phyloP scores from a whole-genome alignment of 2,797 vertebrate species.

The Diceros bicornis region DNA sequence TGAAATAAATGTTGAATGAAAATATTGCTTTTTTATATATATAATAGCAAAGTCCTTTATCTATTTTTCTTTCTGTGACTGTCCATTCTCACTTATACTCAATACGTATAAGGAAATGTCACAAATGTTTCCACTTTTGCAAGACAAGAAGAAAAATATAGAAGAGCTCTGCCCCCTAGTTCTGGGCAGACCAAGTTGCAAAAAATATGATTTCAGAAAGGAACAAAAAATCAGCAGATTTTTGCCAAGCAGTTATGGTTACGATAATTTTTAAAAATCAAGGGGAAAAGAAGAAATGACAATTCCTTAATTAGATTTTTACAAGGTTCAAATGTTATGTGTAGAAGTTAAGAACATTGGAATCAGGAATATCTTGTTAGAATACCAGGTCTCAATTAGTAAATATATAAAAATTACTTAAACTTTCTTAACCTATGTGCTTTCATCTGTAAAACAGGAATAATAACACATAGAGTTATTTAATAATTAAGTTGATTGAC shows the following conservation, averaged over 20 bases:
- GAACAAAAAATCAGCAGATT: not conserved
- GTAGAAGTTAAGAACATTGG: not conserved
- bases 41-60: not conserved
- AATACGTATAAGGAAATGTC: not conserved
- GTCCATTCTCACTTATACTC: not conserved
- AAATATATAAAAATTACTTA: not conserved
- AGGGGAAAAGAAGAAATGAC: not conserved
- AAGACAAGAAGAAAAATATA: not conserved
- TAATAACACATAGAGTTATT: not conserved
- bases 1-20: not conserved
- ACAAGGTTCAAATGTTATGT: not conserved
- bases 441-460: not conserved
- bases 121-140: not conserved
- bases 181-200: not conserved
- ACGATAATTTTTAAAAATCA: not conserved
- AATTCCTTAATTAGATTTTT: not conserved
- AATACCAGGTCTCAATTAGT: not conserved
- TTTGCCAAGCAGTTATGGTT: not conserved
- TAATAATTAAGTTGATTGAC: not conserved
- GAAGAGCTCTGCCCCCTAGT: not conserved
- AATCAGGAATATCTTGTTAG: not conserved
- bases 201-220: not conserved
- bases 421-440: not conserved
- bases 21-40: not conserved
- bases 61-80: not conserved